phyloP scores from a whole-genome alignment of 1,140 invertebrate genomes.

The Rhynchophorus ferrugineus region DNA sequence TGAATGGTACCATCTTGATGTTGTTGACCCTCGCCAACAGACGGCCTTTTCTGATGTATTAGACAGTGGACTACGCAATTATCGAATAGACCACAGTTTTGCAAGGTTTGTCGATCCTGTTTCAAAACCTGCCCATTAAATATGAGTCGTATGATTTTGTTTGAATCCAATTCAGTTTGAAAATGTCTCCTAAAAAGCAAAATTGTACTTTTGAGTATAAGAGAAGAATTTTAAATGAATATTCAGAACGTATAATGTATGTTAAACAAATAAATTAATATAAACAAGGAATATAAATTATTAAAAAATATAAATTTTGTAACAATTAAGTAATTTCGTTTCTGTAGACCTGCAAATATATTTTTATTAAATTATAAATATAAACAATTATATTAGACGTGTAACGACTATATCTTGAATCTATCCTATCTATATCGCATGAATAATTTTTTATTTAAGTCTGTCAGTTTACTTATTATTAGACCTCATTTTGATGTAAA shows the following conservation, averaged over 20 bases:
- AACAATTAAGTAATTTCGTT: no score
- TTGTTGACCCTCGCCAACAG: background rate
- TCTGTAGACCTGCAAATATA: background rate
- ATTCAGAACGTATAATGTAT: no score
- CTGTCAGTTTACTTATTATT: no score
- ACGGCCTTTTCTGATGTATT: constrained; percentile 53
- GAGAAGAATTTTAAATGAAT: no score
- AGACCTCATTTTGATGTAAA: no score
- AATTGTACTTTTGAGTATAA: background rate
- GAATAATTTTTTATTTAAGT: no score
- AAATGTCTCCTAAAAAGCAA: constrained; percentile 63
- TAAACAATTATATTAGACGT: no score
- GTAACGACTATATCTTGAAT: no score
- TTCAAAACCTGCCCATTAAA: constrained; percentile 80
- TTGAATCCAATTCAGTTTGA: constrained; percentile 62
- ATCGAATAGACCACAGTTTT: constrained; percentile 71
- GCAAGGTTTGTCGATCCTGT: constrained; percentile 65
- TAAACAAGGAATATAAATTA: background rate
- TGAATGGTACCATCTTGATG: background rate
- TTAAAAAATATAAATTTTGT: no score
- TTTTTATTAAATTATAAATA: no score
- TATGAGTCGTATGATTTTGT: constrained; percentile 74
- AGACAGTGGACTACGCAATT: constrained; percentile 85
- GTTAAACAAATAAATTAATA: background rate
- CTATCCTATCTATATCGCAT: no score